These are phyloP conservation scores for Salvelinus namaycush DNA, from an alignment of 2,113 vertebrate species.

Conservation along the genomic window DNA sequence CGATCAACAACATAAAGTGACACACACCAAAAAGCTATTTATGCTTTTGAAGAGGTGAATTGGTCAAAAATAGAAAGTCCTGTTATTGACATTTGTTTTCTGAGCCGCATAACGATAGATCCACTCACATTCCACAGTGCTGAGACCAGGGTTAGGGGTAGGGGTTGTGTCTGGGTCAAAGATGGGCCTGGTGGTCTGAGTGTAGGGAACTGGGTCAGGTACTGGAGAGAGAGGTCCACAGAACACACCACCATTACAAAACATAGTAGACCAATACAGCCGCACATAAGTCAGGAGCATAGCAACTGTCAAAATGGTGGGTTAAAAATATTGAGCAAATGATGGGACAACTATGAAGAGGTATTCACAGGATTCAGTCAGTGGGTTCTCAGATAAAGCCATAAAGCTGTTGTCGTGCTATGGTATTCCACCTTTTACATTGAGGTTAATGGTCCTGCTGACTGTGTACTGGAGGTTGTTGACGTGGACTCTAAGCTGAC, in stretches of 20 bases:
- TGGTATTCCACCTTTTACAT: constrained; percentile 65
- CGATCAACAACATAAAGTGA: not conserved
- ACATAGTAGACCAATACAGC: not conserved
- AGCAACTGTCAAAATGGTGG: too few relatives aligned
- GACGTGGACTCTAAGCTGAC: constrained; percentile 66
- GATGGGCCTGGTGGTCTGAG: not conserved
- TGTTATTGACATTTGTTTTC: too few relatives aligned
- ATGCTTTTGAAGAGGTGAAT: too few relatives aligned
- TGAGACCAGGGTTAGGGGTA: not conserved
- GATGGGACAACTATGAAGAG: too few relatives aligned
- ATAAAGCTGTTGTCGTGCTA: not conserved
- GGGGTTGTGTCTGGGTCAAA: constrained; percentile 19
- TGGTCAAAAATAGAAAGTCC: too few relatives aligned
- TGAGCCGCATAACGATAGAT: too few relatives aligned
- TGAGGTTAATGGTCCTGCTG: constrained; percentile 75
- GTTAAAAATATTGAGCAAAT: too few relatives aligned
- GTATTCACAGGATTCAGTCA: too few relatives aligned
- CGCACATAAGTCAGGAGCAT: too few relatives aligned
- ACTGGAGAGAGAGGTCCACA: constrained; percentile 1
- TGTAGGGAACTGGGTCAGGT: constrained; percentile 12
- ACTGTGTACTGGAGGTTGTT: constrained; percentile 69
- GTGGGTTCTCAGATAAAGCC: not conserved
- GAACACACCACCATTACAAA: not conserved
- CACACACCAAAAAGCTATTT: too few relatives aligned
- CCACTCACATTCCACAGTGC: constrained; percentile 30